Conservation (phyloP, 2,113 vertebrate genomes). For the Python bivittatus region DNA sequence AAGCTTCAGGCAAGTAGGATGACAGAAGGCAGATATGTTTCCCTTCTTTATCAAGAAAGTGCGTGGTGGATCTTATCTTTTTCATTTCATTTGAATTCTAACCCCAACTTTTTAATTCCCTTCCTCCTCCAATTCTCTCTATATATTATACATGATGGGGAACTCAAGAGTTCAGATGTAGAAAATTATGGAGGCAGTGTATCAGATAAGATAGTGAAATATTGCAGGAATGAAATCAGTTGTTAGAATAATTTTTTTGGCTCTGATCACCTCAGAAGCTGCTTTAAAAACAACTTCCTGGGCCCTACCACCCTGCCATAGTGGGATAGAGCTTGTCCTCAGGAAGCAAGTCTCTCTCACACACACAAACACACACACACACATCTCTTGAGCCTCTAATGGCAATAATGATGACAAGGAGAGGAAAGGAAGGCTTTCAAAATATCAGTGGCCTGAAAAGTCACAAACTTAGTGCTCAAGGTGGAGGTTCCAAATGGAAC, state of each 20-base stretch:
- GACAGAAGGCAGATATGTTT: background rate
- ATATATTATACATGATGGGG: background rate
- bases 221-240: background rate
- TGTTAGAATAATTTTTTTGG: background rate
- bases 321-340: background rate
- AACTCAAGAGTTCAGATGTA: background rate
- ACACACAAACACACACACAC: background rate
- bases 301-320: background rate
- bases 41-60: background rate
- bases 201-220: background rate
- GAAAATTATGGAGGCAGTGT: background rate
- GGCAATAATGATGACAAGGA: background rate
- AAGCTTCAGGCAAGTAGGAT: background rate
- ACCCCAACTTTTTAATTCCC: background rate
- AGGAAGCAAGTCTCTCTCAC: background rate
- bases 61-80: background rate
- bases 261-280: background rate
- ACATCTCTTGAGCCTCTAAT: background rate
- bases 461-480: background rate
- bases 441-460: background rate
- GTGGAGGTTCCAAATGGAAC: background rate
- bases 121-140: background rate
- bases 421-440: background rate
- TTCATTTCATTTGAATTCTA: background rate
- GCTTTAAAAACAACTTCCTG: background rate